phyloP scores from a whole-genome alignment of 2,113 vertebrate genomes.

The Apaloderma vittatum region DNA sequence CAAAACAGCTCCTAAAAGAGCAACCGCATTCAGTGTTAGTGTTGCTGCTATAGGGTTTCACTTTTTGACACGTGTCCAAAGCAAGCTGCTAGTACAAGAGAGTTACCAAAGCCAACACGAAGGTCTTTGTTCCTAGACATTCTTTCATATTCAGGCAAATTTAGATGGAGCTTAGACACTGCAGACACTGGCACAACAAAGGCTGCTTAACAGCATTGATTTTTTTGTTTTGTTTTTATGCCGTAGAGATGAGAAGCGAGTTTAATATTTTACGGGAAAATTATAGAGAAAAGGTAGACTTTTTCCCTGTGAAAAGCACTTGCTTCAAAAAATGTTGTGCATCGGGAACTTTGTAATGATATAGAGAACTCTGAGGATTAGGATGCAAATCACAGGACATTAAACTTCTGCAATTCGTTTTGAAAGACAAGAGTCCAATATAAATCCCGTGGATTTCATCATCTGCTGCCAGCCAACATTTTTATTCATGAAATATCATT shows the following conservation, averaged over 20 bases:
- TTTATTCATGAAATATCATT: slow-evolving; percentile 73
- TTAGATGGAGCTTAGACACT: neutral
- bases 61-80: slow-evolving; percentile 36
- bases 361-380: slow-evolving; percentile 45
- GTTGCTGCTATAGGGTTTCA: neutral
- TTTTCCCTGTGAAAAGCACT: neutral
- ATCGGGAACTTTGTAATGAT: slow-evolving; percentile 31
- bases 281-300: neutral
- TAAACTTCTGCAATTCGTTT: slow-evolving; percentile 59
- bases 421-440: slow-evolving; percentile 33
- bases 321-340: slow-evolving; percentile 28
- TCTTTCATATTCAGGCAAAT: slow-evolving; percentile 24
- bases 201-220: neutral
- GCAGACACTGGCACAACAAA: neutral
- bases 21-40: neutral
- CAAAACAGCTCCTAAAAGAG: neutral
- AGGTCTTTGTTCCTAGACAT: slow-evolving; percentile 20
- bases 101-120: neutral
- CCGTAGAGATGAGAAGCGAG: neutral
- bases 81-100: neutral
- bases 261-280: slow-evolving; percentile 28
- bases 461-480: slow-evolving; percentile 45
- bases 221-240: neutral
- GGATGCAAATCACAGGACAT: slow-evolving; percentile 58
- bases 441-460: slow-evolving; percentile 74